Evolutionary conservation across 2,797 vertebrate genomes (phyloP).

Genomic region (Liparis tanakae): DNA sequence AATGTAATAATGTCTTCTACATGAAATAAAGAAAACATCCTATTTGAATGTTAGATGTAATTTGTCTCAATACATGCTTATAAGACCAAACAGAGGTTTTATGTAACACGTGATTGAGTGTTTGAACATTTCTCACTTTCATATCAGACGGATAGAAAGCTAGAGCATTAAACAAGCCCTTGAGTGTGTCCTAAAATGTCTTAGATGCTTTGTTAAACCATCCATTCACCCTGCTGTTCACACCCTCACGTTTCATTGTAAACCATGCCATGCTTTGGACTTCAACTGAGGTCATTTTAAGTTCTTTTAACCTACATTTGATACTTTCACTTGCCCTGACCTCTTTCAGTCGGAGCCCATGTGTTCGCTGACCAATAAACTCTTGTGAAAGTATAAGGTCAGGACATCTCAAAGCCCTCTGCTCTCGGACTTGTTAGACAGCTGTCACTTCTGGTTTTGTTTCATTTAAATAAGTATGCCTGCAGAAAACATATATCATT

Average conservation of each 20-base stretch:
- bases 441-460: constrained; percentile 60
- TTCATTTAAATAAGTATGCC: constrained; percentile 39
- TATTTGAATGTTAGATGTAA: not conserved
- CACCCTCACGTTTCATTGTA: not conserved
- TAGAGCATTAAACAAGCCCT: not conserved
- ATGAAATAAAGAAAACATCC: not conserved
- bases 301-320: not conserved
- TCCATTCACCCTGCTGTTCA: not conserved
- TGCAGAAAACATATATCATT: constrained; percentile 34
- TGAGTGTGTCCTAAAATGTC: not conserved
- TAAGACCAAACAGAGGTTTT: not conserved
- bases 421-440: constrained; percentile 42
- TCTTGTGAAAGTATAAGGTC: constrained; percentile 46
- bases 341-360: constrained; percentile 5
- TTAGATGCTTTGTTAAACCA: not conserved
- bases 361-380: constrained; percentile 38
- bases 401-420: constrained; percentile 17
- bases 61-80: not conserved
- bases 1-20: not conserved
- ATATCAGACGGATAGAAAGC: not conserved
- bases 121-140: not conserved
- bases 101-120: not conserved
- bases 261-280: not conserved
- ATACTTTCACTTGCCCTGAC: not conserved
- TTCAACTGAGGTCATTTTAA: not conserved